Conservation (phyloP, 2,888 invertebrate genomes). For the Brachypalpus laphriformis region DNA sequence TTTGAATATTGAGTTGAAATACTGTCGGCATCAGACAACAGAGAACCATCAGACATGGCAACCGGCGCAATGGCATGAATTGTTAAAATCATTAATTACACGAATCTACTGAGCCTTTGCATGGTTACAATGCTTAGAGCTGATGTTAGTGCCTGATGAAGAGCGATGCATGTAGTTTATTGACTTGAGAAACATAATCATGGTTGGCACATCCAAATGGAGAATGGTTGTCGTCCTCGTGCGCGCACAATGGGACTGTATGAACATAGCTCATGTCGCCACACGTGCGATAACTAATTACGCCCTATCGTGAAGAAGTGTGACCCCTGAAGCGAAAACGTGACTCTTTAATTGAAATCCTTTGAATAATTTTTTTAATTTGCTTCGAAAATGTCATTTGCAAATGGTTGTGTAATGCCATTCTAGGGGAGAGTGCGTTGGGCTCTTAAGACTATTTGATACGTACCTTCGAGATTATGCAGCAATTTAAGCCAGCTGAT, state of each 20-base stretch:
- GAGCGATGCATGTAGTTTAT: constrained; percentile 57
- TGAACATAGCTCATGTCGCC: constrained; percentile 39
- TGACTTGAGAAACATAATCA: constrained; percentile 43
- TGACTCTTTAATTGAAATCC: constrained; percentile 50
- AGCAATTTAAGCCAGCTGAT: too few relatives aligned
- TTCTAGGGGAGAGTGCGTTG: too few relatives aligned
- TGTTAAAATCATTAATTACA: constrained; percentile 65
- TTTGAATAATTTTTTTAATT: too few relatives aligned
- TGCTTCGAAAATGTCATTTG: too few relatives aligned
- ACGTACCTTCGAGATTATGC: too few relatives aligned
- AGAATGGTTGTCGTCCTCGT: constrained; percentile 50
- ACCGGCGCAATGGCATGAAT: constrained; percentile 17
- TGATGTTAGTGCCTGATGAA: constrained; percentile 11
- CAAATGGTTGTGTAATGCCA: neutral
- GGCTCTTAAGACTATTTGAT: too few relatives aligned
- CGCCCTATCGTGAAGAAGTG: constrained; percentile 43
- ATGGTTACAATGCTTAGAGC: neutral
- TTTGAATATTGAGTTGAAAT: constrained; percentile 62
- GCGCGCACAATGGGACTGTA: constrained; percentile 3
- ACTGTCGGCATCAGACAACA: constrained; percentile 11
- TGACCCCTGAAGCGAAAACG: constrained; percentile 47
- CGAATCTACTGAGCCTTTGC: constrained; percentile 16
- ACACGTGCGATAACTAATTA: constrained; percentile 71
- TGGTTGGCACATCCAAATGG: constrained; percentile 18
- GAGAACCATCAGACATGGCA: constrained; percentile 11